Conservation (phyloP, 2,797 vertebrate species). For the Clarias platycephalus region DNA sequence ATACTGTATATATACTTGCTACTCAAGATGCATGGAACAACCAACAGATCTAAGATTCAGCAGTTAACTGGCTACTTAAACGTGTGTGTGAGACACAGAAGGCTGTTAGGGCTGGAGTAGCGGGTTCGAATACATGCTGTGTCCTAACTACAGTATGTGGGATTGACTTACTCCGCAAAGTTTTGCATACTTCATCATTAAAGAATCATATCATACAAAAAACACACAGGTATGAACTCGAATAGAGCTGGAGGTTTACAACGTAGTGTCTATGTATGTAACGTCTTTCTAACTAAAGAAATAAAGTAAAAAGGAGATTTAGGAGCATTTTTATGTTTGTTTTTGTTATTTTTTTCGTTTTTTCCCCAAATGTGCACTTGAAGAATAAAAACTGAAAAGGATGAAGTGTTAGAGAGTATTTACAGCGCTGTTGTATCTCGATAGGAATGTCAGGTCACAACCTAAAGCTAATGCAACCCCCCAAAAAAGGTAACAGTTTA, state of each 20-base stretch:
- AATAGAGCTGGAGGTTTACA: constrained; percentile 13
- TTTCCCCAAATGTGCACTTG: constrained; percentile 20
- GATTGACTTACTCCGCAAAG: constrained; percentile 2
- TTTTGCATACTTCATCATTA: constrained; percentile 6
- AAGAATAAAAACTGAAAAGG: constrained; percentile 33
- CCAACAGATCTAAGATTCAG: not conserved
- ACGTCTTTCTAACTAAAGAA: not conserved
- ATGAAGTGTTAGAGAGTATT: constrained; percentile 33
- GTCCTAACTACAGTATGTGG: not conserved
- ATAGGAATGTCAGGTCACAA: constrained; percentile 24
- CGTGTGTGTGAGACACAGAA: not conserved
- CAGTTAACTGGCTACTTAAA: not conserved
- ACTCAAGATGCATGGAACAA: constrained; percentile 10
- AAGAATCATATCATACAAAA: constrained; percentile 12
- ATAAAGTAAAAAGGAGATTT: constrained; percentile 14
- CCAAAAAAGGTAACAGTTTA: constrained; percentile 3
- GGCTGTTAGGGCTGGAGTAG: too few species aligned
- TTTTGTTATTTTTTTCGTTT: not conserved
- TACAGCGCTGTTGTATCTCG: constrained; percentile 33
- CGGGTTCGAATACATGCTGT: not conserved
- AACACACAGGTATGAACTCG: not conserved
- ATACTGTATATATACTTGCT: not conserved
- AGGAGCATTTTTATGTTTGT: not conserved
- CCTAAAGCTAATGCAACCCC: not conserved
- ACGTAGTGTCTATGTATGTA: constrained; percentile 1